A percentile compares a stretch with the other conserved stretches of the same genome.
These are phyloP conservation scores for Malurus splendens DNA, from an alignment of 2,797 vertebrate species.

Conservation along the genomic window DNA sequence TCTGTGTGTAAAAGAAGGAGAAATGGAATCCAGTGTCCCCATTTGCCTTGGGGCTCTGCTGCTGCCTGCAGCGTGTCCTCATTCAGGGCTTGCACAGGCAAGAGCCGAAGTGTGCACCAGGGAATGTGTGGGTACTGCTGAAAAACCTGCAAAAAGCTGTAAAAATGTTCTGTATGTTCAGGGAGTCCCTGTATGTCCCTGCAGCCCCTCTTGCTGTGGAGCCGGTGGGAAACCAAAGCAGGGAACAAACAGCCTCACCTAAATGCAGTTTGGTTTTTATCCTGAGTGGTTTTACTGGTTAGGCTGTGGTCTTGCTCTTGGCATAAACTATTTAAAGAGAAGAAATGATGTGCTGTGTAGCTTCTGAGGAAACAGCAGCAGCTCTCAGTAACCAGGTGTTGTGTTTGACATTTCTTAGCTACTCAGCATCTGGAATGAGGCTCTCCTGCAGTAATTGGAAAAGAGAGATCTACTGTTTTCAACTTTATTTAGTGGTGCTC, in stretches of 20 bases:
- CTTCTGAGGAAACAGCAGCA: not conserved
- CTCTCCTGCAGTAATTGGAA: not conserved
- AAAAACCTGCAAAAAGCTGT: not conserved
- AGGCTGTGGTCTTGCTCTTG: not conserved
- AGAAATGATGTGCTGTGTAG: not conserved
- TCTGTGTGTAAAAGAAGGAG: not conserved
- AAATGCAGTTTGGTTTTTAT: not conserved
- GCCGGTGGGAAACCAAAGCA: not conserved
- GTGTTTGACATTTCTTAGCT: not conserved
- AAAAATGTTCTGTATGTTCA: not conserved
- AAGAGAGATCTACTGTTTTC: not conserved
- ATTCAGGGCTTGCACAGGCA: not conserved
- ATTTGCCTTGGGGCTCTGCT: not conserved
- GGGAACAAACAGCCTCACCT: not conserved
- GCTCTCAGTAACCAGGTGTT: not conserved
- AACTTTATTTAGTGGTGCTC: not conserved
- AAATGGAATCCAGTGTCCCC: accelerated
- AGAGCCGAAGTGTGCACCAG: too few species aligned
- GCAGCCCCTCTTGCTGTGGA: not conserved
- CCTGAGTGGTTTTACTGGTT: not conserved
- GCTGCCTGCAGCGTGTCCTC: not conserved
- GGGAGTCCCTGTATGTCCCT: not conserved
- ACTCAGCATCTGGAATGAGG: not conserved
- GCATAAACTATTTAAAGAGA: not conserved
- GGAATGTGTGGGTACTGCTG: not conserved